Evolutionary conservation across 2,797 vertebrate genomes (phyloP), one percentile per base, ranked within the genome.

Genomic region (Limnodromus scolopaceus): DNA sequence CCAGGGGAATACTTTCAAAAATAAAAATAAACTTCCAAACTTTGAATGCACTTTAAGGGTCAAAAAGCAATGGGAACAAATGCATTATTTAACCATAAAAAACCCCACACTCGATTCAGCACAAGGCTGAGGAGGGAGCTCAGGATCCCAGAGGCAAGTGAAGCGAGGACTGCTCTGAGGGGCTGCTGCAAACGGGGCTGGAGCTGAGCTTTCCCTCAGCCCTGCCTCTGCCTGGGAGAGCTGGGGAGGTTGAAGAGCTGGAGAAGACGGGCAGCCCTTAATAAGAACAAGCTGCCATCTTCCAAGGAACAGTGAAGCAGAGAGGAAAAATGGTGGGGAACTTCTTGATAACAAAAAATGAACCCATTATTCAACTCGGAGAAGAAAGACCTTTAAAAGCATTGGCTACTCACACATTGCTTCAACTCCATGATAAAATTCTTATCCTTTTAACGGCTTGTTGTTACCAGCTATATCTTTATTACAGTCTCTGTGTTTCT

Each of bases 11-110:
- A 36, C 41, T 81, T 88, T 51, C 8, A 70, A 71, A 84, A 83
- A 89, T 63, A 88, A 96, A 97, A 94, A 84, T 84, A 93, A 94
- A 92, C 54, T 85, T 75, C 46, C 43, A 92, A 94, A 94, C 69
- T 72, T 80, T 27, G 68, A 74, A 77, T 78, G 79, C 58, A 55
- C 80, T 93, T 89, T 55, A 72, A 86, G 77, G 89, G 89, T 84
- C 92, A 96, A 87, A 96, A 96, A 90, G 74, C 70, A 90, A 90
- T 57, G 74, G 63, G 66, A 89, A 65, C 66, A 82, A 93, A 91
- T 54, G 84, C 66, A 92, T 96, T 93, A 80, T 75, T 81, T 87
- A 91, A 75, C 85, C 34, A 11, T 6, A 54, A 79, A 71, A 23
- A 1, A 11, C 15, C 48, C 10, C 39, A 48, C 58, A 83, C 74